phyloP scores from a whole-genome alignment of 23 tunicate species.

The Styela plicata region DNA sequence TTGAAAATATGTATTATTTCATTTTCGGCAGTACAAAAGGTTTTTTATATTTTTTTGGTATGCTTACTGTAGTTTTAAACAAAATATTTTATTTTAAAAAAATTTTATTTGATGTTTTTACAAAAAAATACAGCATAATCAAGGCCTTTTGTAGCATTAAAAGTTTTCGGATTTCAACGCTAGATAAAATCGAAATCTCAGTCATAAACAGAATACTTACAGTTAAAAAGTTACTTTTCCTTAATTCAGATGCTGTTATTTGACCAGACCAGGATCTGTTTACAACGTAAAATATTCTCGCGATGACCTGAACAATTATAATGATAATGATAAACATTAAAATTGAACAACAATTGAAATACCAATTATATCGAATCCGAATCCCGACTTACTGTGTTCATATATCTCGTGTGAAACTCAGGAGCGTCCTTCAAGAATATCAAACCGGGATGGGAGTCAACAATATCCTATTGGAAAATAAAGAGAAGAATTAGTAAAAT shows the following conservation, averaged over 20 bases:
- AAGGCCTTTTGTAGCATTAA: no score
- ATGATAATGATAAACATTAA: no score
- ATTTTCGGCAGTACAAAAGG: no score
- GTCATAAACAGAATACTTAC: slow-evolving; percentile 24
- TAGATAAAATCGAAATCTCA: no score
- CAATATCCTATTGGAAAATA: slow-evolving; percentile 54
- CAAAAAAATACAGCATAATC: no score
- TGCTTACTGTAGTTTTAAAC: no score
- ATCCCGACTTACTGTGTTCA: slow-evolving; percentile 75
- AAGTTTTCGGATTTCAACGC: no score
- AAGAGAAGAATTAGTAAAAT: background rate
- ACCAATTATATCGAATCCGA: background rate
- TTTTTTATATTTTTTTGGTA: no score
- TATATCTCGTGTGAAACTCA: slow-evolving; percentile 96
- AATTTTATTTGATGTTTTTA: no score
- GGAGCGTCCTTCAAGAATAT: slow-evolving; percentile 91
- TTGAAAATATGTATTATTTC: no score
- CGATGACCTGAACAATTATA: slow-evolving; percentile 49
- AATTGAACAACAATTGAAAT: background rate
- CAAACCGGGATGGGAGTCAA: slow-evolving; percentile 93
- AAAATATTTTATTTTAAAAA: no score
- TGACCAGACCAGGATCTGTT: slow-evolving; percentile 96
- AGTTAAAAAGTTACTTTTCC: slow-evolving; percentile 67
- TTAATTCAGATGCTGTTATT: slow-evolving; percentile 62
- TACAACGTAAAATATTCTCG: slow-evolving; percentile 79